phyloP scores from a whole-genome alignment of 2,888 invertebrate genomes.

The Xestoiulus laeticollis region DNA sequence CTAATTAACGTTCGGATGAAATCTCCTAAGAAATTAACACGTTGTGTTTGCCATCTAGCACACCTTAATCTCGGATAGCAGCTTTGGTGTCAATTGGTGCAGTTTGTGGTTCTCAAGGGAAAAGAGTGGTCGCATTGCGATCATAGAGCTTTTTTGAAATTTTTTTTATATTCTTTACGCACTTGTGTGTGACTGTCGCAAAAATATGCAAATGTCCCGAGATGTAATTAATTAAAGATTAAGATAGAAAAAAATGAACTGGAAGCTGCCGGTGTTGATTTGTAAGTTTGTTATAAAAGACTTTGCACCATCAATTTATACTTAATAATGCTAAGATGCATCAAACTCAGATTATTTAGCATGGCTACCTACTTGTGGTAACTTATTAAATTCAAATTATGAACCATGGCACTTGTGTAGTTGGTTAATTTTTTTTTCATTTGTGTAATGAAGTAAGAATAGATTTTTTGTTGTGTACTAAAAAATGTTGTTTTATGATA shows the following conservation, averaged over 20 bases:
- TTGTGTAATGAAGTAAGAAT: neutral
- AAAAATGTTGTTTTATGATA: neutral
- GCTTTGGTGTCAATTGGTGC: neutral
- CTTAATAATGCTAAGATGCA: neutral
- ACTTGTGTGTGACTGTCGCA: neutral
- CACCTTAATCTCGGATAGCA: slow-evolving; percentile 15
- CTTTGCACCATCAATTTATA: neutral
- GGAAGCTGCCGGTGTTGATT: neutral
- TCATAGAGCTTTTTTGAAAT: neutral
- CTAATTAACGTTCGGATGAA: neutral
- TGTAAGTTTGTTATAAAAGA: neutral
- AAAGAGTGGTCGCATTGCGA: no score
- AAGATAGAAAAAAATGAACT: neutral
- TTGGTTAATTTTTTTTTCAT: neutral
- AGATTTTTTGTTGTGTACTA: neutral
- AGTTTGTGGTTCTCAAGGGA: neutral
- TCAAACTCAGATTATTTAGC: neutral
- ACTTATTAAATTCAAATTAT: neutral
- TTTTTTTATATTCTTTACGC: neutral
- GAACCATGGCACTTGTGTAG: neutral
- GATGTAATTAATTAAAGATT: slow-evolving; percentile 10
- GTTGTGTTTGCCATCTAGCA: neutral
- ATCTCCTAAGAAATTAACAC: slow-evolving; percentile 30
- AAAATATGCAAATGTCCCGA: neutral
- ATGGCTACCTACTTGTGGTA: neutral